A percentile compares a stretch with the other conserved stretches of the same genome.
These are phyloP conservation scores for Ormyrus rosae DNA, from an alignment of 2,888 invertebrate species.

Conservation along the genomic window DNA sequence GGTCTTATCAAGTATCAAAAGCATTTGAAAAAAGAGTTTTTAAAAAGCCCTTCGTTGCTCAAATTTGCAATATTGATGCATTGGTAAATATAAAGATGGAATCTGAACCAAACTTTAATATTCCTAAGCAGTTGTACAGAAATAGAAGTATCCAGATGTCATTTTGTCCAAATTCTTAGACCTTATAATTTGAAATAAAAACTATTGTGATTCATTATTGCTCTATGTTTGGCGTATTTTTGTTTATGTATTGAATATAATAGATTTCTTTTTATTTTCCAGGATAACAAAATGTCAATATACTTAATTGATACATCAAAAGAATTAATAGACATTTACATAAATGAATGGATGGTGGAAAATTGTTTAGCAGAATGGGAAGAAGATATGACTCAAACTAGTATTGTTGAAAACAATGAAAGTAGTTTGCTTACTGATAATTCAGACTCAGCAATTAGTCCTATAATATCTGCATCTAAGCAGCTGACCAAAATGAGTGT, in stretches of 20 bases:
- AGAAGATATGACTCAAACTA: too few relatives aligned
- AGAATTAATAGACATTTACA: not conserved
- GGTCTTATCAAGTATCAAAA: conserved; percentile 60
- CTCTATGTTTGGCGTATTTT: not conserved
- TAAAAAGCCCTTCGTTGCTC: conserved; percentile 49
- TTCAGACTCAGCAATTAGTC: too few relatives aligned
- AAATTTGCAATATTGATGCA: conserved; percentile 6
- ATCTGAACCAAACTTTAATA: too few relatives aligned
- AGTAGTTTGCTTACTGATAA: too few relatives aligned
- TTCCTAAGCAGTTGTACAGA: too few relatives aligned
- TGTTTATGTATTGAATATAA: not conserved
- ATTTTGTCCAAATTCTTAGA: too few relatives aligned
- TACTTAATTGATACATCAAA: conserved; percentile 16
- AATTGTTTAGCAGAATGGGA: conserved; percentile 29
- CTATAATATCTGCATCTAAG: too few relatives aligned
- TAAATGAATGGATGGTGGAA: conserved; percentile 39
- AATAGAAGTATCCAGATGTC: too few relatives aligned
- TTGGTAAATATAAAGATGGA: conserved; percentile 19
- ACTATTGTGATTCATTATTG: not conserved
- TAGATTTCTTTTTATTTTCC: conserved; percentile 8
- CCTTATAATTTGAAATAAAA: not conserved
- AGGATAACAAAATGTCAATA: conserved; percentile 36
- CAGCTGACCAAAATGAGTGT: too few relatives aligned
- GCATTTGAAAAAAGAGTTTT: conserved; percentile 59
- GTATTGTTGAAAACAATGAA: too few relatives aligned